Base-by-base conservation (phyloP, 1,140 invertebrate genomes). In the Parapsyche elsis region DNA sequence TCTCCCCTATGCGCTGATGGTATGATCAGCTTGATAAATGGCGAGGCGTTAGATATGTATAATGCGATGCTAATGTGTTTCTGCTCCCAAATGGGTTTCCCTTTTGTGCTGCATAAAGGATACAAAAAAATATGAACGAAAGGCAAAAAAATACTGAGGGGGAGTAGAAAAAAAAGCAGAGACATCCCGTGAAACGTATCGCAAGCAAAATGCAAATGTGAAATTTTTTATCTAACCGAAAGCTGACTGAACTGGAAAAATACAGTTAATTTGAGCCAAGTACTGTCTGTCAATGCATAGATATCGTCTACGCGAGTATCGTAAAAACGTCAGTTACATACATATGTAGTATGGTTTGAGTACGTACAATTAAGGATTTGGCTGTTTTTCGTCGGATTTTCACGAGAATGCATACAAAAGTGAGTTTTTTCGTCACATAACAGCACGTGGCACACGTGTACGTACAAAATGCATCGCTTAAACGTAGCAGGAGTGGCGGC, bases 61-160 rank as follows among this genome's bases (percentile, higher is more conserved):
- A 67, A 67, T 67, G 64, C 64, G 64, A 67, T 67, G 64, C 64
- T 67, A 67, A 67, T 67, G 64, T 67, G 64, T 67, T 67, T 67
- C 64, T 67, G 64, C 64, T 67, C 21, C 64, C 26, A 67, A 67
- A 67, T 67, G 64, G 64, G 64, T 12, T 61, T 67, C 64, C 64
- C 64, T 26, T 67, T 67, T 67, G 64, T 67, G 64, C 24, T 67
- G 24, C 64, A 67, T 30, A 30, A 67, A 67, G 64, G 64, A 67
- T 67, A 67, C 64, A 30, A 23, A n/a, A n/a, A 61, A 61, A 67
- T 23, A 67, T 30, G 64, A 53, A 53, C 1, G 49, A 16, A 53
- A 53, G 49, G 49, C 49, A 53, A 53, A 53, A 53, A 53, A 53
- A 53, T 10, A 53, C 49, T 10, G 30, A 38, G 7, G 30, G 7